phyloP scores from a whole-genome alignment of 2,888 invertebrate species.

The Aproaerema taeniolella region DNA sequence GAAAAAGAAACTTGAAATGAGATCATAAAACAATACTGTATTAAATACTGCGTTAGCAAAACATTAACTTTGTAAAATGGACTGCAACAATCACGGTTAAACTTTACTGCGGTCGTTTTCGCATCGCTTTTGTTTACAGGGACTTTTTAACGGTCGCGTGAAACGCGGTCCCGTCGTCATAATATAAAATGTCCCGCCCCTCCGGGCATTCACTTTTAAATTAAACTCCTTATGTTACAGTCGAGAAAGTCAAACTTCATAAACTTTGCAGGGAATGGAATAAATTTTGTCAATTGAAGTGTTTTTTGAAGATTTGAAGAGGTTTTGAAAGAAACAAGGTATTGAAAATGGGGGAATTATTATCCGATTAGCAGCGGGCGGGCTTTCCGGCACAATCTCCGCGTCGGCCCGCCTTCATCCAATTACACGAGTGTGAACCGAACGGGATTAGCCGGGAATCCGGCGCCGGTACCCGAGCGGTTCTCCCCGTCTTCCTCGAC shows the following conservation, averaged over 20 bases:
- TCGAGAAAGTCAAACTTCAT: no score
- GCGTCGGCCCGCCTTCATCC: constrained; percentile 62
- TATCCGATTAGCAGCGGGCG: constrained; percentile 55
- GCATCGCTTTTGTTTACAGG: constrained; percentile 25
- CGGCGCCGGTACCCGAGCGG: constrained; percentile 5
- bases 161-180: constrained; percentile 21
- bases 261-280: no score
- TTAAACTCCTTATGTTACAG: not conserved
- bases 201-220: constrained; percentile 26
- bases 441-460: constrained; percentile 54
- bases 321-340: not conserved
- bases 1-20: no score
- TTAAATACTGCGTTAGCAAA: no score
- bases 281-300: not conserved
- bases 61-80: no score
- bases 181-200: constrained; percentile 19
- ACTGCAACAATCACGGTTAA: constrained; percentile 24
- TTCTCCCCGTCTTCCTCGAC: constrained; percentile 9
- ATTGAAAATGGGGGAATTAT: constrained; percentile 48
- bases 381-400: constrained; percentile 56
- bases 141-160: constrained; percentile 26
- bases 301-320: not conserved
- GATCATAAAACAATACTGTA: no score
- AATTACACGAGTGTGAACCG: constrained; percentile 71
- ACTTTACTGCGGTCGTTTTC: constrained; percentile 25